These are phyloP conservation scores for Anagrus nilaparvatae DNA, from an alignment of 1,140 invertebrate genomes.

Conservation along the genomic window DNA sequence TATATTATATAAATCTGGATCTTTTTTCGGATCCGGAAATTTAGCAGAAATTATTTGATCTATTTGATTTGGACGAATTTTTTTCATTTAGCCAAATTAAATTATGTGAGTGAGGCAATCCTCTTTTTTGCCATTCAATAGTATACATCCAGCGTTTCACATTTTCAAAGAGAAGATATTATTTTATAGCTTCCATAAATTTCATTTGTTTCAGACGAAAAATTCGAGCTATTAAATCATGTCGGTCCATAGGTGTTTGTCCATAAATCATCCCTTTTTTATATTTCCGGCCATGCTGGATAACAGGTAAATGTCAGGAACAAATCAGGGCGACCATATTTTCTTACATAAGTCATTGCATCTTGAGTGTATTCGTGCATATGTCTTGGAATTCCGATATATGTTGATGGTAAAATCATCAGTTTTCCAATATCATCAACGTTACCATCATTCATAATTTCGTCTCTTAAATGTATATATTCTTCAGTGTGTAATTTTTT, in stretches of 20 bases:
- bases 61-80: slow-evolving; percentile 22
- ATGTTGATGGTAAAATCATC: slow-evolving; percentile 34
- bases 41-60: slow-evolving; percentile 42
- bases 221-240: too few relatives aligned
- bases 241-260: too few relatives aligned
- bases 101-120: slow-evolving; percentile 35
- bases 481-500: slow-evolving; percentile 36
- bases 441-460: slow-evolving; percentile 14
- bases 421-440: slow-evolving; percentile 21
- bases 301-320: too few relatives aligned
- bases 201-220: too few relatives aligned
- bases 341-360: neutral
- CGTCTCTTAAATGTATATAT: slow-evolving; percentile 23
- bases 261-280: too few relatives aligned
- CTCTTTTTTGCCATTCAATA: slow-evolving; percentile 42
- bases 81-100: slow-evolving; percentile 32
- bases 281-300: too few relatives aligned
- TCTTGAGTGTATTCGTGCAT: slow-evolving; percentile 26
- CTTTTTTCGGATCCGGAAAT: slow-evolving; percentile 39
- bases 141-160: slow-evolving; percentile 24
- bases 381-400: slow-evolving; percentile 30
- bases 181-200: too few relatives aligned
- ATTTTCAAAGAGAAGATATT: slow-evolving; percentile 25
- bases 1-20: slow-evolving; percentile 33
- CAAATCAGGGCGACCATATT: slow-evolving; percentile 15